phyloP scores from a whole-genome alignment of 2,888 invertebrate species.

The Scelioninae gen. 2 region DNA sequence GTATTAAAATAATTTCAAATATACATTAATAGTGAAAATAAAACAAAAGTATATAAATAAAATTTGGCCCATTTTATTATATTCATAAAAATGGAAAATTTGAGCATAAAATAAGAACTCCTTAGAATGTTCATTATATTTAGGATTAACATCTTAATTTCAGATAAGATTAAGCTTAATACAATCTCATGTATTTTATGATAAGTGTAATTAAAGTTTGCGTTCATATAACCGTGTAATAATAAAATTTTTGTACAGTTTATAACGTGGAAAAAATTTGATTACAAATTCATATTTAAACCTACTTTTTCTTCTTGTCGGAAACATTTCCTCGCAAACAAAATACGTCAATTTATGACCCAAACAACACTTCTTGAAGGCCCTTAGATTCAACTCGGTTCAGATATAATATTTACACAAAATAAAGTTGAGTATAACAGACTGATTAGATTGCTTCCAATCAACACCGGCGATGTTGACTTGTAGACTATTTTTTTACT shows the following conservation, averaged over 20 bases:
- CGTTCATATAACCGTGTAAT: constrained; percentile 5
- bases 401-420: no score
- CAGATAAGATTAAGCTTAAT: constrained; percentile 43
- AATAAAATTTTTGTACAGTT: constrained; percentile 4
- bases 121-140: constrained; percentile 1
- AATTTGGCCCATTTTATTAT: no score
- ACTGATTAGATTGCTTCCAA: no score
- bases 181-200: constrained; percentile 28
- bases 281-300: not conserved
- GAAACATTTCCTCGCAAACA: not conserved
- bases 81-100: constrained; percentile 9
- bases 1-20: no score
- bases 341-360: no score
- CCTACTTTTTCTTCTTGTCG: not conserved
- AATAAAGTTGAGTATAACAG: not conserved
- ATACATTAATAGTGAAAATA: no score
- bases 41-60: no score
- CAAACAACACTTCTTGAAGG: no score
- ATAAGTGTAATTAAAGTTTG: constrained; percentile 26
- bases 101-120: constrained; percentile 1
- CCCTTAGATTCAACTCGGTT: no score
- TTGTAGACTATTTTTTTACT: no score
- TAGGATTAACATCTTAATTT: constrained; percentile 44
- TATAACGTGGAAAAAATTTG: not conserved
- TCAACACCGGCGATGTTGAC: no score